Percentiles rank a stretch among this genome's conserved stretches.
Conservation (phyloP, 2,888 invertebrate genomes). For the Mesorhabditis sp. region DNA sequence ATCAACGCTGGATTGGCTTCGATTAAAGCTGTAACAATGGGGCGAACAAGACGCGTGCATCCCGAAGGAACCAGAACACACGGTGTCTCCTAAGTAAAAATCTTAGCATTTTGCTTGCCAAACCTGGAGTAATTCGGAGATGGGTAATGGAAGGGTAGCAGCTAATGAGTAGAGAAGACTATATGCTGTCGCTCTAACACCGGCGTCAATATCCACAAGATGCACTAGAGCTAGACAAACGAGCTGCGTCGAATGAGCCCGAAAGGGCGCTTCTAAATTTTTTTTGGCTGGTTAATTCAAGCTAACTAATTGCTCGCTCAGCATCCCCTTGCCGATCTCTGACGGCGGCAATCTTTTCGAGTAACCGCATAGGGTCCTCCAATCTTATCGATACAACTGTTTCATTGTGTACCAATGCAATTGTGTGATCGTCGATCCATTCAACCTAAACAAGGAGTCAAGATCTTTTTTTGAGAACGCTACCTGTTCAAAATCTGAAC, state of each 20-base stretch:
- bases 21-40: conserved; percentile 12
- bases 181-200: conserved; percentile 25
- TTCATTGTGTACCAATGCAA: not conserved
- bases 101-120: not conserved
- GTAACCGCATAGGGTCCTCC: conserved; percentile 15
- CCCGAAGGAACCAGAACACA: conserved; percentile 23
- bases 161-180: conserved; percentile 17
- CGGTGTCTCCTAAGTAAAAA: conserved; percentile 19
- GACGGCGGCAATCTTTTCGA: conserved; percentile 17
- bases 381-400: conserved; percentile 18
- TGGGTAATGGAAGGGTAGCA: conserved; percentile 18
- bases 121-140: conserved; percentile 14
- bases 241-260: conserved; percentile 21
- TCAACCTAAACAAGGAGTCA: conserved; percentile 14
- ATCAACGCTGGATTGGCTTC: conserved; percentile 12
- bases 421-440: conserved; percentile 10
- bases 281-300: not conserved
- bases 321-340: conserved; percentile 15
- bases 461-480: not conserved
- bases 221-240: conserved; percentile 24
- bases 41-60: conserved; percentile 13
- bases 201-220: conserved; percentile 22
- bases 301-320: conserved; percentile 6
- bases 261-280: conserved; percentile 13
- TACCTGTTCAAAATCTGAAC: conserved; percentile 24